Percentiles rank a stretch among this genome's conserved stretches.
These are phyloP conservation scores for Callyntrura guangdongensis DNA, from an alignment of 2,888 invertebrate species.

Conservation along the genomic window DNA sequence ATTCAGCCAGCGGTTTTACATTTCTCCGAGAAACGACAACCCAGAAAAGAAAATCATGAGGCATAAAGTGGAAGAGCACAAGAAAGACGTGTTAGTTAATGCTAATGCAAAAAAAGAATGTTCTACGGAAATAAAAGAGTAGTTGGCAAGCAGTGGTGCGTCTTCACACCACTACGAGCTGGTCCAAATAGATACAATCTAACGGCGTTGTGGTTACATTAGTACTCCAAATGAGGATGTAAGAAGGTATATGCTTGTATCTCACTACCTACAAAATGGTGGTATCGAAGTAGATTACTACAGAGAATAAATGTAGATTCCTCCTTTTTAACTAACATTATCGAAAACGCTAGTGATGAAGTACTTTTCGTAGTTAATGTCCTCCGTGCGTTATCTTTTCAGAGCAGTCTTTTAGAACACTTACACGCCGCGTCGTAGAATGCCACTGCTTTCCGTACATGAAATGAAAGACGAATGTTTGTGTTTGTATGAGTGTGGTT, in stretches of 20 bases:
- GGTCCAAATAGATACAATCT: neutral
- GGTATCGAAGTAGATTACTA: neutral
- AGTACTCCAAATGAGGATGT: slow-evolving; percentile 55
- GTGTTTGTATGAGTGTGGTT: slow-evolving; percentile 19
- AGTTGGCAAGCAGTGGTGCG: slow-evolving; percentile 3
- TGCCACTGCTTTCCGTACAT: neutral
- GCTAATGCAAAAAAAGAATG: slow-evolving; percentile 62
- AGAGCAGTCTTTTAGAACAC: slow-evolving; percentile 14
- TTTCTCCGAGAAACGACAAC: neutral
- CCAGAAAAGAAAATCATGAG: slow-evolving; percentile 35
- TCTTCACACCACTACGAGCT: neutral
- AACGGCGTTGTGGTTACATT: slow-evolving; percentile 27
- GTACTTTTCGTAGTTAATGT: neutral
- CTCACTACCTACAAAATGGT: neutral
- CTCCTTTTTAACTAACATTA: slow-evolving; percentile 14
- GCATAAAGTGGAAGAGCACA: slow-evolving; percentile 52
- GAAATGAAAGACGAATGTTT: slow-evolving; percentile 42
- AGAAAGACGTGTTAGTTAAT: slow-evolving; percentile 68
- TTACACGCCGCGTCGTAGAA: neutral
- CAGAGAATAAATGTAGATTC: neutral
- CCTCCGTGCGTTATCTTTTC: slow-evolving; percentile 24
- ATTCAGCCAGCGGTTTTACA: slow-evolving; percentile 65
- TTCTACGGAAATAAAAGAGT: slow-evolving; percentile 46
- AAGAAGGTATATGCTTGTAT: neutral
- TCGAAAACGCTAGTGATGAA: slow-evolving; percentile 29